phyloP scores from a whole-genome alignment of 2,113 vertebrate genomes.

The Madoqua kirkii region DNA sequence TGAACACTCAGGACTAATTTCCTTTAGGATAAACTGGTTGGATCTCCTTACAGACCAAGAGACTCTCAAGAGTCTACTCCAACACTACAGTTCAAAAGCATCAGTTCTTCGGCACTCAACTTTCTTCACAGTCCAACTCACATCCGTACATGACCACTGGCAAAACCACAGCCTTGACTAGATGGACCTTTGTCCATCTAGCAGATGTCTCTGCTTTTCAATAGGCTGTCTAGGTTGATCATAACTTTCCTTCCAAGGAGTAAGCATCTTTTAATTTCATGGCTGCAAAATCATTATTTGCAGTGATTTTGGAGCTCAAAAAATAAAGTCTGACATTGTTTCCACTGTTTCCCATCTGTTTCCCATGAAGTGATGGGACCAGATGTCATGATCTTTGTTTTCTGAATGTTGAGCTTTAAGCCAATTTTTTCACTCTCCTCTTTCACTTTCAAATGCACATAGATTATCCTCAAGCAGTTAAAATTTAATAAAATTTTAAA shows the following conservation, averaged over 20 bases:
- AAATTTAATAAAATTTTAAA: constrained; percentile 10
- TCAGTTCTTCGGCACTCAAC: fast-evolving
- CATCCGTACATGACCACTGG: background rate
- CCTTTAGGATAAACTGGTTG: background rate
- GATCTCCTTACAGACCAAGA: background rate
- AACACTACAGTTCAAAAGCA: background rate
- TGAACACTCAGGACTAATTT: background rate
- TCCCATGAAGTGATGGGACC: background rate
- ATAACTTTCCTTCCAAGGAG: background rate
- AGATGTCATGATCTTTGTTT: background rate
- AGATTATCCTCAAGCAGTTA: background rate
- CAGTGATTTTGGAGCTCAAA: background rate
- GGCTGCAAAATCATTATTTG: background rate
- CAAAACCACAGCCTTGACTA: background rate
- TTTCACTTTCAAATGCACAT: background rate
- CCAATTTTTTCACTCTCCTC: background rate
- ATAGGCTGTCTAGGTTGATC: background rate
- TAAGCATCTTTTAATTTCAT: background rate
- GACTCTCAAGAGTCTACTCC: background rate
- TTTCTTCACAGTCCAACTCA: background rate
- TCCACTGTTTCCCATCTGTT: background rate
- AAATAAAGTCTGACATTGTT: background rate
- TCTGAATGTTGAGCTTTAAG: background rate
- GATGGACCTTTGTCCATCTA: background rate
- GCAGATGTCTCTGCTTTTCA: background rate